Base-by-base conservation (phyloP, 2,797 vertebrate species). In the Glossophaga mutica region DNA sequence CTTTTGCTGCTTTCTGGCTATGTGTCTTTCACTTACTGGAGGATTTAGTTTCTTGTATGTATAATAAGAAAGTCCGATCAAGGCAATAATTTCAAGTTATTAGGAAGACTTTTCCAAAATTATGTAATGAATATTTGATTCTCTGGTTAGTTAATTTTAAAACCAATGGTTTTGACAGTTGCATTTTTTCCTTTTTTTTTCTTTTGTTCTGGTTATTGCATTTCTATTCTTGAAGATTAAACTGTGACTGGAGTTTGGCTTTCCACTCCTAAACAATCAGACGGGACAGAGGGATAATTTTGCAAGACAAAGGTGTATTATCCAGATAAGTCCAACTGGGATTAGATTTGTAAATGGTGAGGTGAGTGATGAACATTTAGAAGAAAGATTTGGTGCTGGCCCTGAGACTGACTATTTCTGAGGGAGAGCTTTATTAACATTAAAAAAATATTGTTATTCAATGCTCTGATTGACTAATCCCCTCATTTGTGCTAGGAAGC, bases 1-100 rank as follows among this genome's bases (percentile, higher is more conserved):
- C 94, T 97, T 97, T 95, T 95, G 19, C 46, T 37, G 50, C 97
- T 97, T 97, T 97, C 96, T 91, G 97, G 93, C 55, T 92, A 82
- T 76, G 73, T 95, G 98, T 97, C 87, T 97, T 97, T 95, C 94
- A 94, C 96, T 98, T 97, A 55, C 94, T 96, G 95, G 93, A 77
- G 96, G 87, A 93, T 76, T 95, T 97, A 79, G 97, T 74, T 92
- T 95, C 62, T 98, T 97, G 81, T 70, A 90, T 98, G 87, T 96
- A 70, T 91, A 97, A 97, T 97, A 98, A 98, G 87, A 91, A 97
- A 97, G 93, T 84, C 83, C 98, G 98, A 95, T 94, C 96, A 90
- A 92, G 96, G 77, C 32, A 96, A 91, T 97, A 92, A 96, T 97
- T 98, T 98, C 97, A 96, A 98, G 97, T 98, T 96, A 96, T 97